phyloP scores from a whole-genome alignment of 2,888 invertebrate species.

The Chalcosyrphus nemorum region DNA sequence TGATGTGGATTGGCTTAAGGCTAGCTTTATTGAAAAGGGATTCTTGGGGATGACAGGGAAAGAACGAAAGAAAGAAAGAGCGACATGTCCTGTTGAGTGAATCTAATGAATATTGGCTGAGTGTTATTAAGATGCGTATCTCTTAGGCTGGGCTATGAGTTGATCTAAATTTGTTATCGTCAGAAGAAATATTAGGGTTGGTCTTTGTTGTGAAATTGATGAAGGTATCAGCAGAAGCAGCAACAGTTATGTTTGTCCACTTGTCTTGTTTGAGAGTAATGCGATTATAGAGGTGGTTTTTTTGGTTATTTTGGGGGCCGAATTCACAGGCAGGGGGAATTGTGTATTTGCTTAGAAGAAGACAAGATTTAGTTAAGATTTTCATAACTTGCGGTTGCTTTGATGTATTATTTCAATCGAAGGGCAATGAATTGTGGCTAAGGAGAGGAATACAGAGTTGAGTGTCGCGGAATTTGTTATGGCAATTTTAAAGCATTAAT shows the following conservation, averaged over 20 bases:
- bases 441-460: background rate
- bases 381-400: background rate
- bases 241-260: slow-evolving; percentile 25
- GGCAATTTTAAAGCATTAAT: no score
- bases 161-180: slow-evolving; percentile 28
- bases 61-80: slow-evolving; percentile 6
- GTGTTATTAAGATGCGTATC: slow-evolving; percentile 17
- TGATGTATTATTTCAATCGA: background rate
- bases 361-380: background rate
- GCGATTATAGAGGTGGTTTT: slow-evolving; percentile 10
- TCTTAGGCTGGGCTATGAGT: background rate
- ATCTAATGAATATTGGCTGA: slow-evolving; percentile 41
- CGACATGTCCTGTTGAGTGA: slow-evolving; percentile 15
- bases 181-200: slow-evolving; percentile 11
- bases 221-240: slow-evolving; percentile 7
- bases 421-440: background rate
- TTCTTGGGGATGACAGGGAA: slow-evolving; percentile 13
- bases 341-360: background rate
- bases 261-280: slow-evolving; percentile 9
- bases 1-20: slow-evolving; percentile 28
- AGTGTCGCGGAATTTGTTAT: background rate
- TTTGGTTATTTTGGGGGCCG: slow-evolving; percentile 26
- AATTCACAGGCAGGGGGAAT: background rate
- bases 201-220: slow-evolving; percentile 6
- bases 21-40: slow-evolving; percentile 40